Evolutionary conservation across 53 echinoderm and acorn worm genomes (phyloP).

Genomic region (Glandiceps talaboti): DNA sequence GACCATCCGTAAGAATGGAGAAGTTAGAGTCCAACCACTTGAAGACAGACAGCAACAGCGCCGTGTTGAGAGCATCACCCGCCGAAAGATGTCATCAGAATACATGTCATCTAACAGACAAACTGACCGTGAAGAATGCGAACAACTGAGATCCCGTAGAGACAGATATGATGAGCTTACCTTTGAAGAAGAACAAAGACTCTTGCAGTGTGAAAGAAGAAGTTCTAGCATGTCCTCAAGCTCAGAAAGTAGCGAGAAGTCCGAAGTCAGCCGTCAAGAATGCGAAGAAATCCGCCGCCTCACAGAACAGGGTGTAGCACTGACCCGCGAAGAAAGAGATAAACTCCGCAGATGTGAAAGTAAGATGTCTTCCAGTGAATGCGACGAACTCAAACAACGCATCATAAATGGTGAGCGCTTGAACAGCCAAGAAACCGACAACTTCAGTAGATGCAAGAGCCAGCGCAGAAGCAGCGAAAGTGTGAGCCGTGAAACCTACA

Average conservation of each 20-base stretch:
- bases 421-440: background rate
- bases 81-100: no score
- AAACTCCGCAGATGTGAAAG: background rate
- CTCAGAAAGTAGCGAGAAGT: background rate
- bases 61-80: background rate
- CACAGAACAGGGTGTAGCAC: background rate
- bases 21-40: slow-evolving; percentile 1
- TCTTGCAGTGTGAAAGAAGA: no score
- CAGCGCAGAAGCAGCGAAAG: no score
- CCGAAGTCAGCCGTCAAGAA: background rate
- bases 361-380: no score
- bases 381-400: background rate
- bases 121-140: no score
- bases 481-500: background rate
- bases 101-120: no score
- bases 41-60: slow-evolving; percentile 11
- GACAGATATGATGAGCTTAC: no score
- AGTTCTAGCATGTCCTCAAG: background rate
- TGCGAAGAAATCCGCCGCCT: background rate
- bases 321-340: background rate
- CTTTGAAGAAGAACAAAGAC: no score
- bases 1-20: slow-evolving; percentile 9
- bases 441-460: background rate
- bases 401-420: background rate
- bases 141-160: background rate